These are phyloP conservation scores for Mesocentrotus franciscanus DNA, from an alignment of 53 echinoderm and acorn worm species.

Conservation along the genomic window DNA sequence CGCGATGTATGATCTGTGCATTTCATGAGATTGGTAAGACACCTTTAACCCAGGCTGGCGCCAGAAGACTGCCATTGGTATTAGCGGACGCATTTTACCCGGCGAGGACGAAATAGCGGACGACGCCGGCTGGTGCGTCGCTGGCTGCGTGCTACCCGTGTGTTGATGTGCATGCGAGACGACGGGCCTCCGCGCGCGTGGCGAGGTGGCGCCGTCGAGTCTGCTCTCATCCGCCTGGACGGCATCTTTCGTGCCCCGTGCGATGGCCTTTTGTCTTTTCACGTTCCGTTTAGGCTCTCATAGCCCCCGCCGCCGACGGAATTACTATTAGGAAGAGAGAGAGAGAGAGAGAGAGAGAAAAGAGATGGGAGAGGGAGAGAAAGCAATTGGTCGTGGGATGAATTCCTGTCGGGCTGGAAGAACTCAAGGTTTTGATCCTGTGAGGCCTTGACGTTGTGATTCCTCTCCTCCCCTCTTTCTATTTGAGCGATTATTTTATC, in stretches of 20 bases:
- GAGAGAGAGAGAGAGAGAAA: background rate
- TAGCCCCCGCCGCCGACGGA: slow-evolving; percentile 63
- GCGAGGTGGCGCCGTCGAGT: slow-evolving; percentile 65
- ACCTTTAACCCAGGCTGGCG: slow-evolving; percentile 62
- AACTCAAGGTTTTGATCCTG: slow-evolving; percentile 52
- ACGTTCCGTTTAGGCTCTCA: slow-evolving; percentile 63
- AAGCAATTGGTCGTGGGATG: slow-evolving; percentile 47
- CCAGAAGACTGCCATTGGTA: slow-evolving; percentile 61
- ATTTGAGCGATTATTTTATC: background rate
- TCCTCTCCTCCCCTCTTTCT: slow-evolving; percentile 18
- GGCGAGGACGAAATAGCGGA: slow-evolving; percentile 44
- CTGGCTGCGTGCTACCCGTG: slow-evolving; percentile 60
- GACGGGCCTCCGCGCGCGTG: slow-evolving; percentile 63
- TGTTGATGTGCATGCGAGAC: slow-evolving; percentile 67
- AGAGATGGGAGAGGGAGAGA: slow-evolving; percentile 30
- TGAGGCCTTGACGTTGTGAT: slow-evolving; percentile 14
- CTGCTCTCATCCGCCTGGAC: slow-evolving; percentile 45
- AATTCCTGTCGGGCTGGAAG: slow-evolving; percentile 37
- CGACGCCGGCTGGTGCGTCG: slow-evolving; percentile 41
- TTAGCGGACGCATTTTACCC: slow-evolving; percentile 49
- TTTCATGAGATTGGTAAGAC: slow-evolving; percentile 20
- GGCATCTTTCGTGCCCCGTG: slow-evolving; percentile 68
- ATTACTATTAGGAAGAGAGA: slow-evolving; percentile 43
- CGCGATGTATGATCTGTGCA: background rate
- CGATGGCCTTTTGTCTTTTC: slow-evolving; percentile 71